These are phyloP conservation scores for Bos taurus DNA, from an alignment of 2,113 vertebrate genomes.

Conservation along the genomic window ARS-UCD2.0 NC_037355.1:3987501-3988000, in stretches of 20 bases:
- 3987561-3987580: not conserved
- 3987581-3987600: not conserved
- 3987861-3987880: not conserved
- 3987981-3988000: fast-evolving
- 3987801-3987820: not conserved
- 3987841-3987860: not conserved
- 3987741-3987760: not conserved
- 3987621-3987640: not conserved
- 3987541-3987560: not conserved
- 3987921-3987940: not conserved
- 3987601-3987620: not conserved
- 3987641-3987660: not conserved
- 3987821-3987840: not conserved
- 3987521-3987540: not conserved
- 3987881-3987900: not conserved
- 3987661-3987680: not conserved
- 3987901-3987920: not conserved
- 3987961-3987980: not conserved
- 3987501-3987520: not conserved
- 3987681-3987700: not conserved
- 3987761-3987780: not conserved
- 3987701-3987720: not conserved
- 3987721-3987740: not conserved
- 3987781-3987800: not conserved
- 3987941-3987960: not conserved